Evolutionary conservation across 2,888 invertebrate genomes (phyloP), one percentile per base, ranked within the genome.

Genomic region (Pheosia gnoma): DNA sequence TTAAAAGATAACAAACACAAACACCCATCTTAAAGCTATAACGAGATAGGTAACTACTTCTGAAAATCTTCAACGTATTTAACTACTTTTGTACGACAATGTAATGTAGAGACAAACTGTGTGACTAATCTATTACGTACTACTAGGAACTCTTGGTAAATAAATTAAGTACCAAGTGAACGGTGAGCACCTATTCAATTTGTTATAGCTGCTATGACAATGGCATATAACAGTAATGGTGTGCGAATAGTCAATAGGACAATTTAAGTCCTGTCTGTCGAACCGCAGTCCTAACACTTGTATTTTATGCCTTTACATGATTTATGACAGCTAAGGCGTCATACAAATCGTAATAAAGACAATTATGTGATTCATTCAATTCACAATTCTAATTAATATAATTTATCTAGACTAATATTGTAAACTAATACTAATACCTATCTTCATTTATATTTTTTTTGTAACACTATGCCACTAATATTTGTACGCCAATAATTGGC

Each of bases 1-100:
- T 60, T 61, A 60, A 59, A 60, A 60, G 43, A 51, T 65, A 53
- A 56, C 54, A 62, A 62, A 62, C 57, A 59, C 37, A 47, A 43
- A 58, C 47, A 54, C 25, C 25, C 25, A 25, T 41, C n/a, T 41
- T 41, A 56, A 13, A 25, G 6, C 25, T 41, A 13, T 39, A 25
- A 37, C 37, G 13, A 25, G 51, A 25, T 51, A 49, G 51, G 51
- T 51, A 49, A 49, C 13, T 49, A n/a, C 49, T 51, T 51, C 8
- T 51, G 51, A 51, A 51, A 25, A 51, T 25, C 25, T 25, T 25
- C 2, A 25, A 25, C 25, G 25, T 25, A 2, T 25, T 25, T 25
- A 25, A 25, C 25, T 25, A 25, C 25, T 25, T 1, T 25, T 25
- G 25, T 25, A 25, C 25, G 25, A 25, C 25, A 25, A 10, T 25